phyloP scores from a whole-genome alignment of 2,797 vertebrate species.

The Phylloscopus collybita region DNA sequence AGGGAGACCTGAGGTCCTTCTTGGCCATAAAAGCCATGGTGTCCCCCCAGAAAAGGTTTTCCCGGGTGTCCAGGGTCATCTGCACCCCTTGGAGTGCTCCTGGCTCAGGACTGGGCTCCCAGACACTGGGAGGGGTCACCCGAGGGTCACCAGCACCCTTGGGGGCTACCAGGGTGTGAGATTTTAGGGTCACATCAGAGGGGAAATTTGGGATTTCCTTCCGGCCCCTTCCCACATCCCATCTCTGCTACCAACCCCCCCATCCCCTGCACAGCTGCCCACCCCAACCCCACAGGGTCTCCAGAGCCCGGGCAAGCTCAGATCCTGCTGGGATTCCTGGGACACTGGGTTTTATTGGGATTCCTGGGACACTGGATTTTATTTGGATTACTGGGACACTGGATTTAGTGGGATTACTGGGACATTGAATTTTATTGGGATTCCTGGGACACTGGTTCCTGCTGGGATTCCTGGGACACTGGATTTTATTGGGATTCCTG shows the following conservation, averaged over 20 bases:
- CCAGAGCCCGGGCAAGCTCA: fast-evolving
- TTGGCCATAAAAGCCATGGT: fast-evolving
- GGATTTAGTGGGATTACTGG: not conserved
- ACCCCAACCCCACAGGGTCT: fast-evolving
- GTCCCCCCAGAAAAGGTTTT: fast-evolving
- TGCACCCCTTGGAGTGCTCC: not conserved
- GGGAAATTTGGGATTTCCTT: not conserved
- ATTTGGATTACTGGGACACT: not conserved
- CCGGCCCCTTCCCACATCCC: not conserved
- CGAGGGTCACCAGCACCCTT: not conserved
- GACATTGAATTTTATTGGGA: not conserved
- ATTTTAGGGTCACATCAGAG: fast-evolving
- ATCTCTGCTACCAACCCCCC: not conserved
- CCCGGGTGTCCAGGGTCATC: fast-evolving
- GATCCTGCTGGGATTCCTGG: not conserved
- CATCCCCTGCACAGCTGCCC: not conserved
- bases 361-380: not conserved
- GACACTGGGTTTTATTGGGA: not conserved
- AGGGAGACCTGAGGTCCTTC: fast-evolving
- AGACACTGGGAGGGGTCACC: not conserved
- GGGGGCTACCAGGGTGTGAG: not conserved
- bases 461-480: not conserved
- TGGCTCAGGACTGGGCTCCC: not conserved
- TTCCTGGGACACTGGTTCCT: not conserved
- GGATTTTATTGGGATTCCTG: not conserved